Evolutionary conservation across 1,140 invertebrate genomes (phyloP).

Genomic region (Psilanteris sp.): DNA sequence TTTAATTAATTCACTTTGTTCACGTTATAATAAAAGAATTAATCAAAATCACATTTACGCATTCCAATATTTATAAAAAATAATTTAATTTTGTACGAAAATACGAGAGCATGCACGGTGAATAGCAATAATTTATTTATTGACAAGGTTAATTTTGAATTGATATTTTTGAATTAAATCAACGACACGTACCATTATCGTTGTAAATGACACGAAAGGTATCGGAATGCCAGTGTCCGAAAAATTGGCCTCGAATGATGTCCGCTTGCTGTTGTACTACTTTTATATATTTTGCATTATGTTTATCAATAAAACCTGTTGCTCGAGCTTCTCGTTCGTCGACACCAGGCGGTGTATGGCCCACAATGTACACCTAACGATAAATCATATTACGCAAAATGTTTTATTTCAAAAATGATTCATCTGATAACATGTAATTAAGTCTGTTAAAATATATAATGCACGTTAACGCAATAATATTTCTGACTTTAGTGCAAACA

Average conservation of each 20-base stretch:
- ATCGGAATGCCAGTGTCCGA: slow-evolving; percentile 94
- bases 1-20: too few relatives aligned
- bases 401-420: slow-evolving; percentile 43
- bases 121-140: too few relatives aligned
- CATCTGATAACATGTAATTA: slow-evolving; percentile 51
- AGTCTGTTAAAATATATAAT: slow-evolving; percentile 49
- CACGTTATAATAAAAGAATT: too few relatives aligned
- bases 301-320: slow-evolving; percentile 82
- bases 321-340: slow-evolving; percentile 87
- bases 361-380: slow-evolving; percentile 91
- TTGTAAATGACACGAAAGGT: slow-evolving; percentile 92
- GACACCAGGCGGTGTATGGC: slow-evolving; percentile 92
- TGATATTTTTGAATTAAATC: too few relatives aligned
- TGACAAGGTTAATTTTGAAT: too few relatives aligned
- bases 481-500: slow-evolving; percentile 46
- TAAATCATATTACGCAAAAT: slow-evolving; percentile 44
- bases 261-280: slow-evolving; percentile 86
- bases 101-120: too few relatives aligned
- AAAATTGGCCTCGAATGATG: slow-evolving; percentile 94
- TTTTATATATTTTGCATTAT: slow-evolving; percentile 86
- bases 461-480: slow-evolving; percentile 49
- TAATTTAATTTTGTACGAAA: too few relatives aligned
- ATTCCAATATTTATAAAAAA: too few relatives aligned
- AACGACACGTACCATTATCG: slow-evolving; percentile 81
- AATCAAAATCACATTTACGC: too few relatives aligned